Evolutionary conservation across 2,797 vertebrate species (phyloP), one percentile per base, ranked within the genome.

Genomic region (Sylvilagus floridanus): DNA sequence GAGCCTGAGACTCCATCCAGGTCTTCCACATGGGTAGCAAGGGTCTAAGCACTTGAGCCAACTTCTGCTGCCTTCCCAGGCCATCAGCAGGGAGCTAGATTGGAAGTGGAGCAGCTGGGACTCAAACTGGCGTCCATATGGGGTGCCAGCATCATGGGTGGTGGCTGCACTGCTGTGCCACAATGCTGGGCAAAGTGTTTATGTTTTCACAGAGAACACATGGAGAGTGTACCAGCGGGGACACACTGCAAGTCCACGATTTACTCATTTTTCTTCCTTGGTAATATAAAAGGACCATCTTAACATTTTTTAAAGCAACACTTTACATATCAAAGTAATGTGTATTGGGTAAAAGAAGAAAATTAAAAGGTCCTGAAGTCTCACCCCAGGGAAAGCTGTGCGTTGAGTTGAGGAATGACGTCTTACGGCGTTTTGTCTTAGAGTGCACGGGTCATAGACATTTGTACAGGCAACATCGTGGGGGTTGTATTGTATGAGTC

Each of bases 301-400:
- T 75, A 87, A 76, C 16, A 50, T 94, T 84, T 95, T 72, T 69
- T 66, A 89, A 86, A 83, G 54, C 17, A 52, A 0, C 2, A 65
- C 75, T 91, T 63, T 9, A 54, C 24, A 60, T 90, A 63, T 75
- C 26, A 83, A 94, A 63, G 11, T 69, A 57, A 26, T 32, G 7
- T 88, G 57, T 76, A 47, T 50, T 92, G 62, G 66, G 7, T 88
- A 73, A 66, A 28, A 62, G 13, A 95, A 90, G 66, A 90, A 92
- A 88, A 82, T 66, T 47, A 75, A 86, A 79, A 84, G 65, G 17
- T 72, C 21, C 85, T 92, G 57, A 88, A 77, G 88, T 92, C 0
- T 21, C 16, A 16, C 57, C 79, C 86, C 19, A 72, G 84, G 68
- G 42, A 87, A 72, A 85, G 86, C 24, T 69, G 4, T 54, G 30